Percentiles rank a stretch among this genome's conserved stretches.
Evolutionary conservation across 2,113 vertebrate species (phyloP).

Genomic region (Caloenas nicobarica): DNA sequence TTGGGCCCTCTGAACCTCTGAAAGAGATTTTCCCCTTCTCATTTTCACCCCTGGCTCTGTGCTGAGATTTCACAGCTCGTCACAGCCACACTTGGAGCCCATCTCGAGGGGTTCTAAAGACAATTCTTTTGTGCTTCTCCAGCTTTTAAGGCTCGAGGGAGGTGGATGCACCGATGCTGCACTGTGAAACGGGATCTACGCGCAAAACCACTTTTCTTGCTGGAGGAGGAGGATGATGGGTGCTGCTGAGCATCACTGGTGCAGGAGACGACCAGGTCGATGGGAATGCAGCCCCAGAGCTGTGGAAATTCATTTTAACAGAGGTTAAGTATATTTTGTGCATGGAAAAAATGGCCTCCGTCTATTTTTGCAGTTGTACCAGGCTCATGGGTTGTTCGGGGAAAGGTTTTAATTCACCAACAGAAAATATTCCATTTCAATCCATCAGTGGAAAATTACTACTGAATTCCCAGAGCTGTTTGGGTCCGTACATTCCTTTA

Average conservation of each 20-base stretch:
- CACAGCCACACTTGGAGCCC: neutral
- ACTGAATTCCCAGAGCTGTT: neutral
- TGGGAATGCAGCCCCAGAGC: neutral
- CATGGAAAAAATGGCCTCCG: neutral
- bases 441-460: neutral
- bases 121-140: neutral
- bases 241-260: neutral
- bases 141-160: neutral
- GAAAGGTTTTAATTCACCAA: neutral
- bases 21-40: constrained; percentile 12
- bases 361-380: neutral
- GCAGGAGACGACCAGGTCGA: neutral
- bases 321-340: neutral
- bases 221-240: neutral
- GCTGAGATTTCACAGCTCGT: constrained; percentile 47
- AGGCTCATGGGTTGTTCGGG: neutral
- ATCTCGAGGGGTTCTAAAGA: neutral
- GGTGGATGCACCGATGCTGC: accelerated
- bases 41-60: constrained; percentile 8
- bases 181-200: accelerated
- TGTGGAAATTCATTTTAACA: neutral
- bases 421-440: neutral
- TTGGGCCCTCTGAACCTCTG: neutral
- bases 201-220: accelerated
- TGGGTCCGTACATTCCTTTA: neutral